A percentile compares a stretch with the other conserved stretches of the same genome.
phyloP scores from a whole-genome alignment of 2,113 vertebrate genomes.

The Microcebus jonahi region DNA sequence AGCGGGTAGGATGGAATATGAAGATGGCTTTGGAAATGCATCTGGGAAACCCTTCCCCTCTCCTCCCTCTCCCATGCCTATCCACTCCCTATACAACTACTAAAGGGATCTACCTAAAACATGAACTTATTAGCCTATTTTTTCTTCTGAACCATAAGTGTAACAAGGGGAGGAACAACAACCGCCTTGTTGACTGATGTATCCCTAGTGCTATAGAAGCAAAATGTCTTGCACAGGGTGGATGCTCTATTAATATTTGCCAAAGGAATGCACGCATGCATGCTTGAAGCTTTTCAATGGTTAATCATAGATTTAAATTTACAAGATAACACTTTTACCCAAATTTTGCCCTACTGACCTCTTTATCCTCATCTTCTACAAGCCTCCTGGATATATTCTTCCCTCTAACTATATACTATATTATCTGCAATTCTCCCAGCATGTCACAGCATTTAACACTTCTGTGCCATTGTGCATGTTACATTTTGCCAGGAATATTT shows the following conservation, averaged over 20 bases:
- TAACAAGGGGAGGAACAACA: neutral
- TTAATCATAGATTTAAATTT: neutral
- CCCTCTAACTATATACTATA: neutral
- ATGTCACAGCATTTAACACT: neutral
- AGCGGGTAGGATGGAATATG: neutral
- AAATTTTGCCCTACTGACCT: neutral
- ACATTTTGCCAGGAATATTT: neutral
- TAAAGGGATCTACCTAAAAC: neutral
- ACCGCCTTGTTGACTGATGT: neutral
- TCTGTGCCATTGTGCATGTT: neutral
- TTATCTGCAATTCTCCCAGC: neutral
- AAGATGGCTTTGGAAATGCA: neutral
- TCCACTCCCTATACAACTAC: neutral
- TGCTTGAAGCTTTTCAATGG: neutral
- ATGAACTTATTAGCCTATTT: neutral
- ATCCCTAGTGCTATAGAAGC: neutral
- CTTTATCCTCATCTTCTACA: neutral
- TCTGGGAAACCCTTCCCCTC: neutral
- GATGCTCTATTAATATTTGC: neutral
- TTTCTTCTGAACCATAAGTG: neutral
- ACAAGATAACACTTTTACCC: neutral
- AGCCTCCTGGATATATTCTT: neutral
- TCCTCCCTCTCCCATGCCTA: fast-evolving
- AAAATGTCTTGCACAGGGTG: neutral
- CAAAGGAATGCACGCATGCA: neutral